A percentile compares a stretch with the other conserved stretches of the same genome.
Evolutionary conservation across 2,888 invertebrate genomes (phyloP).

Genomic region (Dynastes hyllus): DNA sequence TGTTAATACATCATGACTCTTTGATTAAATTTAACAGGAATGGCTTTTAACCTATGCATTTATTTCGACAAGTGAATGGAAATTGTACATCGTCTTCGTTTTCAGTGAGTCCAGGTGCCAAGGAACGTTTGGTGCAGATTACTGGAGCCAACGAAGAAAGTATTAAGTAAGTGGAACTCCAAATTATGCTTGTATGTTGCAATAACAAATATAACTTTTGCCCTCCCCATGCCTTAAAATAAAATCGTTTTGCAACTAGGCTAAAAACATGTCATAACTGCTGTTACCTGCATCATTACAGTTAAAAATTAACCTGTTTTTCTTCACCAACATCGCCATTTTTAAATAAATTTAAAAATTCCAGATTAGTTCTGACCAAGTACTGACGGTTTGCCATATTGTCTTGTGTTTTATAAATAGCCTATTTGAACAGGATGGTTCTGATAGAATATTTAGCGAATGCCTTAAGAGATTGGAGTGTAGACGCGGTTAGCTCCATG

Average conservation of each 20-base stretch:
- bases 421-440: too few species aligned
- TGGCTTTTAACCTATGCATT: constrained; percentile 50
- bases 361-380: too few species aligned
- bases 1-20: constrained; percentile 43
- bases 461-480: background rate
- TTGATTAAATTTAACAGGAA: constrained; percentile 51
- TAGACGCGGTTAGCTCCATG: background rate
- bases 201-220: background rate
- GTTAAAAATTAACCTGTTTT: too few species aligned
- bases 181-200: background rate
- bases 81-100: constrained; percentile 59
- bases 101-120: constrained; percentile 94
- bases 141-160: constrained; percentile 95
- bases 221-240: too few species aligned
- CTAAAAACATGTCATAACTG: too few species aligned
- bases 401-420: background rate
- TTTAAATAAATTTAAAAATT: too few species aligned
- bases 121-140: constrained; percentile 96
- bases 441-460: too few species aligned
- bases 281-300: too few species aligned
- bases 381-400: background rate
- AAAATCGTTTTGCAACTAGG: too few species aligned
- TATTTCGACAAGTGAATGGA: constrained; percentile 33
- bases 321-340: too few species aligned
- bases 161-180: constrained; percentile 82